Conservation (phyloP, 2,888 invertebrate species). For the Coelopa pilipes region DNA sequence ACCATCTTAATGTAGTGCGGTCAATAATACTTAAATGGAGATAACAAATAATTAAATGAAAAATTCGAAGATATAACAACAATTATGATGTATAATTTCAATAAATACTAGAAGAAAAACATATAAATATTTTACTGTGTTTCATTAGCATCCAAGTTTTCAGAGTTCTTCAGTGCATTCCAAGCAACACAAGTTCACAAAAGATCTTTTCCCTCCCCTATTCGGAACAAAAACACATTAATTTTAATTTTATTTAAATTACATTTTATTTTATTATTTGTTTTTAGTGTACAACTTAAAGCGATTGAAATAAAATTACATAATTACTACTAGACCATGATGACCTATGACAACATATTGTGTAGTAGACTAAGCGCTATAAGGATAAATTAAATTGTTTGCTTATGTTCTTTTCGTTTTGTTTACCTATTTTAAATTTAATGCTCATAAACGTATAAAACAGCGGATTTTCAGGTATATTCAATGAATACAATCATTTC, state of each 20-base stretch:
- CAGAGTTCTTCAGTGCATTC: too few relatives aligned
- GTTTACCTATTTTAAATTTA: not conserved
- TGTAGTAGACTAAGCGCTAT: constrained; percentile 14
- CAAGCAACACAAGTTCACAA: too few relatives aligned
- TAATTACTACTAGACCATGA: constrained; percentile 7
- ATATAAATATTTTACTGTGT: constrained; percentile 28
- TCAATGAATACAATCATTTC: not conserved
- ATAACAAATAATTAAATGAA: not conserved
- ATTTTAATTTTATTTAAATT: not conserved
- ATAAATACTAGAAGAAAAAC: constrained; percentile 39
- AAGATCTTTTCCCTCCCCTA: too few relatives aligned
- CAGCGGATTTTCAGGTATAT: constrained; percentile 16
- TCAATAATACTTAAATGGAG: constrained; percentile 5
- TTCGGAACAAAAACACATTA: too few relatives aligned
- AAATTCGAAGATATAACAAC: not conserved
- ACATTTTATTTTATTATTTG: constrained; percentile 10
- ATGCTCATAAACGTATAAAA: not conserved
- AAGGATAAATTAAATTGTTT: constrained; percentile 10
- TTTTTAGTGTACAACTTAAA: constrained; percentile 23
- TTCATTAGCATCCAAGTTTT: too few relatives aligned
- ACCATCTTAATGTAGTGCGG: constrained; percentile 26
- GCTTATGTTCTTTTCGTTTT: not conserved
- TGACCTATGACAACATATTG: constrained; percentile 8
- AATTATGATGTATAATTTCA: constrained; percentile 37
- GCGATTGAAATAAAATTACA: constrained; percentile 21